Conservation (phyloP, 2,797 vertebrate species). For the Poeciliopsis infans region DNA sequence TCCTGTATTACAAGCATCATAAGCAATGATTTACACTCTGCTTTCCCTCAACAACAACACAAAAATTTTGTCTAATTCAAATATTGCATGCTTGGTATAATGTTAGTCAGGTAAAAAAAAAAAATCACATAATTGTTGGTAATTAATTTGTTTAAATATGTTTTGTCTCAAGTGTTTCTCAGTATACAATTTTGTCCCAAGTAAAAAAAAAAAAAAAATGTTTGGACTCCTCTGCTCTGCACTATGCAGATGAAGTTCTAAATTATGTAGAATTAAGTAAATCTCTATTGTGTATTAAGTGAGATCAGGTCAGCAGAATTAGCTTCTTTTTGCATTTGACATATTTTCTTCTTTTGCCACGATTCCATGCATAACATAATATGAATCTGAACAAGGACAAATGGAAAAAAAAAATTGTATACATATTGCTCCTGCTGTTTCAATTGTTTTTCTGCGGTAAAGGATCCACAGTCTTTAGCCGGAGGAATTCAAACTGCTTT, state of each 20-base stretch:
- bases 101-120: neutral
- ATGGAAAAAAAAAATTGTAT: conserved; percentile 4
- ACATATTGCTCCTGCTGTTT: neutral
- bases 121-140: neutral
- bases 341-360: conserved; percentile 19
- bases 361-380: neutral
- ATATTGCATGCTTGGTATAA: neutral
- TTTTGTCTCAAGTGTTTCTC: neutral
- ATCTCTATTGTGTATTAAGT: conserved; percentile 31
- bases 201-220: neutral
- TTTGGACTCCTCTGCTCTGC: neutral
- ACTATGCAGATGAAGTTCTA: conserved; percentile 28
- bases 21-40: neutral
- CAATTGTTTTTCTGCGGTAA: neutral
- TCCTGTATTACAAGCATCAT: too few relatives aligned
- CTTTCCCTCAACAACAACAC: neutral
- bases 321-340: conserved; percentile 6
- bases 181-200: neutral
- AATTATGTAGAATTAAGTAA: conserved; percentile 21
- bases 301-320: neutral
- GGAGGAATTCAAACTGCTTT: neutral
- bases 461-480: neutral
- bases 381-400: conserved; percentile 10
- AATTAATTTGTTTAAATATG: neutral
- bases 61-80: neutral